Conservation (phyloP, 1,140 invertebrate species). For the Pseudomyrmex concolor region DNA sequence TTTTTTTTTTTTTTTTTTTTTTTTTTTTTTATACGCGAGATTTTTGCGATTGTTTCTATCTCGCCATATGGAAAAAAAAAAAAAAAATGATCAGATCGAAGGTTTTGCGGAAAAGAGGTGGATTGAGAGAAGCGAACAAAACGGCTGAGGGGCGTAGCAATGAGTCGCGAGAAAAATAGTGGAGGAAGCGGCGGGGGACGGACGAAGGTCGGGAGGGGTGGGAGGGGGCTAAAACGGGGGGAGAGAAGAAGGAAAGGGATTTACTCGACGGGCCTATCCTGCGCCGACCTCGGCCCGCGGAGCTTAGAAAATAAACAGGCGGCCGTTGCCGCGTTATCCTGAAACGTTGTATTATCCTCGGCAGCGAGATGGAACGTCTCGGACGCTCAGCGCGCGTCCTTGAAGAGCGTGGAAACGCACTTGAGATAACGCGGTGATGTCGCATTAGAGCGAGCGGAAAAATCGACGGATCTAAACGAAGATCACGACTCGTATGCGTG, state of each 20-base stretch:
- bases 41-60: constrained; percentile 1
- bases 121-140: constrained; percentile 22
- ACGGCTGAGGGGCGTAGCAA: constrained; percentile 49
- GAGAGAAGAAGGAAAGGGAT: constrained; percentile 65
- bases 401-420: constrained; percentile 70
- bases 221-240: background rate
- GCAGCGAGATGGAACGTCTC: constrained; percentile 84
- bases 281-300: constrained; percentile 32
- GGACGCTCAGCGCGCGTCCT: constrained; percentile 73
- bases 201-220: background rate
- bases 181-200: constrained; percentile 3
- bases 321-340: constrained; percentile 79
- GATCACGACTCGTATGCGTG: background rate
- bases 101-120: constrained; percentile 47
- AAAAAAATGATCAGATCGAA: constrained; percentile 42
- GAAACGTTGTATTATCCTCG: constrained; percentile 84
- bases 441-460: constrained; percentile 25
- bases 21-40: background rate
- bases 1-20: constrained; percentile 6
- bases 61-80: background rate
- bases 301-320: constrained; percentile 73
- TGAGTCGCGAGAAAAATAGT: constrained; percentile 30
- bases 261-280: constrained; percentile 61
- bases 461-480: constrained; percentile 30
- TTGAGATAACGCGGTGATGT: constrained; percentile 26